These are phyloP conservation scores for Hydrozoanthus tunicans DNA, from an alignment of 64 coral and sea anemone genomes.

Conservation along the genomic window DNA sequence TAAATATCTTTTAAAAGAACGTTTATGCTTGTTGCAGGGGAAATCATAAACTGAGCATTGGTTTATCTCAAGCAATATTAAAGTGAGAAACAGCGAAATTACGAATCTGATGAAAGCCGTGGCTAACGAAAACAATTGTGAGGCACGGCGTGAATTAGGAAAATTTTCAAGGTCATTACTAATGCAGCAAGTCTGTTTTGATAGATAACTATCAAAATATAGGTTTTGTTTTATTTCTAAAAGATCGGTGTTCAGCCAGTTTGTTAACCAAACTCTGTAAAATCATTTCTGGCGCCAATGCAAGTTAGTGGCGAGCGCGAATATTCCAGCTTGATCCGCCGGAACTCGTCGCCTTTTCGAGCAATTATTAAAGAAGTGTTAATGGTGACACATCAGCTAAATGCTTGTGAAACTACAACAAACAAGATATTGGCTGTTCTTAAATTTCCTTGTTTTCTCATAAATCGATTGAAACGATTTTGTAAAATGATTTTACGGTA, in stretches of 20 bases:
- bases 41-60: too few relatives aligned
- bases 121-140: neutral
- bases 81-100: too few relatives aligned
- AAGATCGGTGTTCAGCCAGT: neutral
- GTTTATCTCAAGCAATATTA: too few relatives aligned
- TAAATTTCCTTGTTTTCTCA: neutral
- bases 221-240: neutral
- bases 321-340: too few relatives aligned
- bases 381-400: neutral
- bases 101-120: too few relatives aligned
- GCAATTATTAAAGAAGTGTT: too few relatives aligned
- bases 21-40: too few relatives aligned
- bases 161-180: neutral
- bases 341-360: too few relatives aligned
- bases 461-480: neutral
- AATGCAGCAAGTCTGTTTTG: neutral
- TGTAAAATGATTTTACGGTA: neutral
- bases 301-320: too few relatives aligned
- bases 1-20: too few relatives aligned
- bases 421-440: slow-evolving; percentile 12
- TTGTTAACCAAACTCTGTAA: neutral
- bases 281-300: neutral
- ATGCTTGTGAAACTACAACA: slow-evolving; percentile 58
- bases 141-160: too few relatives aligned
- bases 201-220: neutral